Conservation (phyloP, 2,888 invertebrate species). For the Ernsta delagoae region DNA sequence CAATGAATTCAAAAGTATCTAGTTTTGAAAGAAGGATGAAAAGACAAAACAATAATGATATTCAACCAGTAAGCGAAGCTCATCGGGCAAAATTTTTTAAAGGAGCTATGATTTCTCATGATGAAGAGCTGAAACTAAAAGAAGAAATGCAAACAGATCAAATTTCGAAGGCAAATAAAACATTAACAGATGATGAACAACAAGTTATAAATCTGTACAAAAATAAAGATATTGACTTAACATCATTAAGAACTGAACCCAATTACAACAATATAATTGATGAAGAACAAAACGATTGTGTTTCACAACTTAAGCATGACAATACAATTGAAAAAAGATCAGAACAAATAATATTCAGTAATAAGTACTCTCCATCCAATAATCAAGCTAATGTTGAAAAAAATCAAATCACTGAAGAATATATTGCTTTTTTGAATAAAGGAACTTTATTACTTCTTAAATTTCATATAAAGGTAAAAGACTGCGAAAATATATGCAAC, state of each 20-base stretch:
- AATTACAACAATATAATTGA: conserved; percentile 6
- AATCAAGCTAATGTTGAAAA: background rate
- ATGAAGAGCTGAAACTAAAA: background rate
- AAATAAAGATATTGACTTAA: conserved; percentile 44
- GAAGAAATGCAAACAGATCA: background rate
- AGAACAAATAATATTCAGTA: no score
- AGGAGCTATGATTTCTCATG: no score
- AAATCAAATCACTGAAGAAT: conserved; percentile 32
- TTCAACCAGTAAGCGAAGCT: background rate
- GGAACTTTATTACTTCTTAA: conserved; percentile 58
- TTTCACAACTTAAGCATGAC: no score
- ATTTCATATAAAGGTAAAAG: conserved; percentile 59
- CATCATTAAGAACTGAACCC: conserved; percentile 36
- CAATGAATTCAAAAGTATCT: background rate
- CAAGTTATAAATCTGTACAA: conserved; percentile 41
- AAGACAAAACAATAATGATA: background rate
- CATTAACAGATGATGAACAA: background rate
- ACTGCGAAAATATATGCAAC: conserved; percentile 40
- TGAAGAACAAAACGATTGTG: conserved; percentile 8
- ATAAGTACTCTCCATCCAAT: background rate
- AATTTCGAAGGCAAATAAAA: background rate
- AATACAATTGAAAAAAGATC: background rate
- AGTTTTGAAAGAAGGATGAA: background rate
- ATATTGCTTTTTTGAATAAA: conserved; percentile 49
- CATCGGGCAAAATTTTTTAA: no score